Evolutionary conservation across 2,797 vertebrate genomes (phyloP).

Genomic region (Echiichthys vipera): DNA sequence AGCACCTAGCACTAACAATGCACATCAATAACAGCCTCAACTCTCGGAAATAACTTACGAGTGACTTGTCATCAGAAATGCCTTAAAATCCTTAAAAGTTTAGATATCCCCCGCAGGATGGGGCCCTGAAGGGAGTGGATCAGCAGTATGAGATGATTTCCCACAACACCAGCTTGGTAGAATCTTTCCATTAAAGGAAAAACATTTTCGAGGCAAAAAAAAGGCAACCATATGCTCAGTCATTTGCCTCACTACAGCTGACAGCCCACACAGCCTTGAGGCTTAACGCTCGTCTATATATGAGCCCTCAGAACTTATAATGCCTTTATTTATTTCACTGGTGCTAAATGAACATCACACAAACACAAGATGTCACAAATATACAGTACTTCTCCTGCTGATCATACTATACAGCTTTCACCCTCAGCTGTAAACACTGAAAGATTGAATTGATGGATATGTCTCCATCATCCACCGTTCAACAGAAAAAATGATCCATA

Average conservation of each 20-base stretch:
- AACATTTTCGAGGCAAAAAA: slow-evolving; percentile 13
- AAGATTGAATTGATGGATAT: too few species aligned
- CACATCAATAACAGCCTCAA: slow-evolving; percentile 13
- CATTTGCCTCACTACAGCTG: slow-evolving; percentile 17
- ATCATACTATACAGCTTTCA: neutral
- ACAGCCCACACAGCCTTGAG: slow-evolving; percentile 20
- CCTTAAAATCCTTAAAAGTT: slow-evolving; percentile 48
- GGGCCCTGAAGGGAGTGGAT: slow-evolving; percentile 20
- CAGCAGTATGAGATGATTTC: slow-evolving; percentile 9
- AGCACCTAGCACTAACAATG: neutral
- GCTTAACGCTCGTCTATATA: neutral
- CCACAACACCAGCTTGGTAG: neutral
- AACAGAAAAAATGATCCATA: neutral
- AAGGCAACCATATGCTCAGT: slow-evolving; percentile 14
- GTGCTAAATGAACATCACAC: neutral
- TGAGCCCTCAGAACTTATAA: neutral
- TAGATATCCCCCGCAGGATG: slow-evolving; percentile 5
- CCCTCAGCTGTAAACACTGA: neutral
- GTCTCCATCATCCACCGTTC: too few species aligned
- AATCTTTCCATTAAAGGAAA: slow-evolving; percentile 29
- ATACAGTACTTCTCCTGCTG: neutral
- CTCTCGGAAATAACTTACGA: neutral
- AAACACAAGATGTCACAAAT: neutral
- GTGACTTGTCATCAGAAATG: neutral
- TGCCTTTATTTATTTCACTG: neutral